Evolutionary conservation across 23 tunicate species (phyloP).

Genomic region (Aplidium turbinatum): DNA sequence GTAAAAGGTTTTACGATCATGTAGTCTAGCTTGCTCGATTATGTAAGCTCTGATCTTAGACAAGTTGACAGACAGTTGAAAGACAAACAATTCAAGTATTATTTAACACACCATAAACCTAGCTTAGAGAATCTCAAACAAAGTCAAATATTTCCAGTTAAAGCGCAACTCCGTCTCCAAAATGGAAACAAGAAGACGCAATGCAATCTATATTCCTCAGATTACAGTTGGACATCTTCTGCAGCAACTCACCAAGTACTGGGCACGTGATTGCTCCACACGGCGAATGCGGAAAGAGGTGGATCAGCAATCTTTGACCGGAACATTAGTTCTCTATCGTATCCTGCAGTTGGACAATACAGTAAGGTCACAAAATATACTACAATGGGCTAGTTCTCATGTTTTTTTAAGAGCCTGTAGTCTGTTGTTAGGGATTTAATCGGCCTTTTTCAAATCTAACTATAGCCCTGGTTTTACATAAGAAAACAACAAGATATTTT

Average conservation of each 20-base stretch:
- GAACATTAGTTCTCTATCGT: constrained; percentile 18
- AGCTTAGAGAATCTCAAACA: too few species aligned
- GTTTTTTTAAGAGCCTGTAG: background rate
- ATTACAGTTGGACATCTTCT: background rate
- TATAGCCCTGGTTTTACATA: too few species aligned
- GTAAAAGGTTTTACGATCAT: too few species aligned
- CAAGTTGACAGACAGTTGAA: too few species aligned
- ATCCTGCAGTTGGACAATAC: constrained; percentile 36
- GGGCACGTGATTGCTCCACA: constrained; percentile 43
- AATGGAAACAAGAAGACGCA: background rate
- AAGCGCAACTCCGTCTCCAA: too few species aligned
- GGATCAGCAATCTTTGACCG: background rate
- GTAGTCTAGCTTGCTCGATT: too few species aligned
- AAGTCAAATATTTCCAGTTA: too few species aligned
- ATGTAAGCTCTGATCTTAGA: too few species aligned
- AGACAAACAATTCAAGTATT: too few species aligned
- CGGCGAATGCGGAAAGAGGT: constrained; percentile 43
- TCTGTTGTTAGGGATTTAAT: background rate
- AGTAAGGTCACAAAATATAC: background rate
- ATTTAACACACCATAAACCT: too few species aligned
- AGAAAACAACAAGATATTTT: too few species aligned
- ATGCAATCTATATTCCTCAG: background rate
- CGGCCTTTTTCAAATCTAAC: too few species aligned
- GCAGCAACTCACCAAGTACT: constrained; percentile 77
- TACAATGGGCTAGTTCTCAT: background rate